phyloP scores from a whole-genome alignment of 2,797 vertebrate species.

The Eulemur rubriventer region DNA sequence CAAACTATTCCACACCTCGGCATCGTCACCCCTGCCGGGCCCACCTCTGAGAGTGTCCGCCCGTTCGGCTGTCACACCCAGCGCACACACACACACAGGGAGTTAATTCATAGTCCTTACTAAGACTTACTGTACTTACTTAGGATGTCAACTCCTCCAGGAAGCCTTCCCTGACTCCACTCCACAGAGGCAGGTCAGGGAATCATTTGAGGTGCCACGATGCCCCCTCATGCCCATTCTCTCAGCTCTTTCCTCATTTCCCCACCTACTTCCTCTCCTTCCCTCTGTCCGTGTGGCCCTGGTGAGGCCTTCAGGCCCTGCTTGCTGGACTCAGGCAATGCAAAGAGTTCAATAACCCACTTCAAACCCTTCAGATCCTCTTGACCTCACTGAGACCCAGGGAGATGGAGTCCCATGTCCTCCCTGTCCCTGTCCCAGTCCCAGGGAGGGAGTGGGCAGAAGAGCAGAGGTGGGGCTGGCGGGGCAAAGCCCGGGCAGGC shows the following conservation, averaged over 20 bases:
- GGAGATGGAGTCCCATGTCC: background rate
- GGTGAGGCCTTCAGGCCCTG: background rate
- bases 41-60: background rate
- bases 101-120: background rate
- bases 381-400: background rate
- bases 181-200: background rate
- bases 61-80: background rate
- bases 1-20: background rate
- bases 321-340: background rate
- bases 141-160: background rate
- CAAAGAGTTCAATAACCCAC: background rate
- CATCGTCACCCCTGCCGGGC: background rate
- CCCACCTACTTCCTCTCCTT: accelerated
- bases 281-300: accelerated
- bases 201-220: background rate
- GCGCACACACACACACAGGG: background rate
- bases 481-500: background rate
- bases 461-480: background rate
- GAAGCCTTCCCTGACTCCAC: background rate
- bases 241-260: background rate
- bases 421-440: background rate
- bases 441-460: background rate
- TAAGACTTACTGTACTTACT: background rate
- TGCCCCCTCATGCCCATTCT: background rate
- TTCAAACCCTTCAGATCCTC: background rate